Percentiles rank a stretch among this genome's conserved stretches.
Evolutionary conservation across 2,797 vertebrate species (phyloP).

Genomic region (Erithacus rubecula): DNA sequence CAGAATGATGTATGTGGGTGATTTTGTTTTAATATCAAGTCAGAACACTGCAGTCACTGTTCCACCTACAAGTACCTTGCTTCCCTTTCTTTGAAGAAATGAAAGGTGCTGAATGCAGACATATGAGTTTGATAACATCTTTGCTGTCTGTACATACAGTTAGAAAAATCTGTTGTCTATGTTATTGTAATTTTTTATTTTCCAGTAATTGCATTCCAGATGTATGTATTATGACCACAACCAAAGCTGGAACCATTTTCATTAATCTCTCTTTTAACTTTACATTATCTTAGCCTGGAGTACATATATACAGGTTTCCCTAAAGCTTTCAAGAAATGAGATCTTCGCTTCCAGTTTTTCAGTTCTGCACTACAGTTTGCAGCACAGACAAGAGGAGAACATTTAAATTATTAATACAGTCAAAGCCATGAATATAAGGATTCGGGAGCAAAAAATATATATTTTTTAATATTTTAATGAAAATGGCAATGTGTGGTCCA

Average conservation of each 20-base stretch:
- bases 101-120: neutral
- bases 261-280: neutral
- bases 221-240: neutral
- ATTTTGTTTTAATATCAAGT: slow-evolving; percentile 3
- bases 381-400: neutral
- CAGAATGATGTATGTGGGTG: neutral
- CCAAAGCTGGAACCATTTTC: neutral
- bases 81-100: neutral
- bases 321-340: neutral
- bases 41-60: neutral
- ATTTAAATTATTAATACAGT: neutral
- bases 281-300: neutral
- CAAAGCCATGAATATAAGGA: neutral
- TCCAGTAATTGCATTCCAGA: neutral
- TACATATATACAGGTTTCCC: neutral
- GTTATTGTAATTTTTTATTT: neutral
- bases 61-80: neutral
- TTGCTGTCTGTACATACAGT: neutral
- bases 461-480: neutral
- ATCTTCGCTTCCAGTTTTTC: neutral
- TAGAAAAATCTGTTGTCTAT: neutral
- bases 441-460: rapidly evolving
- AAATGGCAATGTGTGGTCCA: neutral
- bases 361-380: neutral
- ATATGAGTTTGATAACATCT: neutral